These are phyloP conservation scores for Ciona savignyi DNA, from an alignment of 23 tunicate genomes.

Conservation along the genomic window DNA sequence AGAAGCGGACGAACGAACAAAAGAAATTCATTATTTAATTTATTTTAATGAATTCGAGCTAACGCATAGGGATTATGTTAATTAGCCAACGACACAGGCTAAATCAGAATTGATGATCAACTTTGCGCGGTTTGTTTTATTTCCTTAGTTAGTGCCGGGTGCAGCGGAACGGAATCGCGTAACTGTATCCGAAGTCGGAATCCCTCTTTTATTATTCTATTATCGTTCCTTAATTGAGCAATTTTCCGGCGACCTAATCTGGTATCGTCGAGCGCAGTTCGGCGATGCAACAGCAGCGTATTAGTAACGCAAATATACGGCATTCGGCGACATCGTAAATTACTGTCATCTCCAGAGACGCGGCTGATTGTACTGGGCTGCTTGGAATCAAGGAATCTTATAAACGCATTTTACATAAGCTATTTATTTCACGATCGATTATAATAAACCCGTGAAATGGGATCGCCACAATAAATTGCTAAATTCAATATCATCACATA, in stretches of 20 bases:
- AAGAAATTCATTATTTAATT: no score
- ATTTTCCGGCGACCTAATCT: neutral
- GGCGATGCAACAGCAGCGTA: neutral
- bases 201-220: neutral
- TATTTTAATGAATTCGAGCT: neutral
- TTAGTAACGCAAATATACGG: neutral
- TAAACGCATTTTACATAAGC: no score
- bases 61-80: neutral
- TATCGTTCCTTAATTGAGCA: neutral
- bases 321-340: neutral
- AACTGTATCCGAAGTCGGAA: neutral
- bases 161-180: neutral
- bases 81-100: neutral
- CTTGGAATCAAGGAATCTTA: neutral
- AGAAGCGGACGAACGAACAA: neutral
- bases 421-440: neutral
- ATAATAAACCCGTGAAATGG: neutral
- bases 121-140: neutral
- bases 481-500: no score
- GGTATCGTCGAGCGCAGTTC: neutral
- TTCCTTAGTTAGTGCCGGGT: neutral
- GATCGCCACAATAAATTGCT: no score
- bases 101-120: neutral
- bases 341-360: conserved; percentile 1
- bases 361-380: neutral